Base-by-base conservation (phyloP, 2,888 invertebrate genomes). In the Cephus sareptanus region DNA sequence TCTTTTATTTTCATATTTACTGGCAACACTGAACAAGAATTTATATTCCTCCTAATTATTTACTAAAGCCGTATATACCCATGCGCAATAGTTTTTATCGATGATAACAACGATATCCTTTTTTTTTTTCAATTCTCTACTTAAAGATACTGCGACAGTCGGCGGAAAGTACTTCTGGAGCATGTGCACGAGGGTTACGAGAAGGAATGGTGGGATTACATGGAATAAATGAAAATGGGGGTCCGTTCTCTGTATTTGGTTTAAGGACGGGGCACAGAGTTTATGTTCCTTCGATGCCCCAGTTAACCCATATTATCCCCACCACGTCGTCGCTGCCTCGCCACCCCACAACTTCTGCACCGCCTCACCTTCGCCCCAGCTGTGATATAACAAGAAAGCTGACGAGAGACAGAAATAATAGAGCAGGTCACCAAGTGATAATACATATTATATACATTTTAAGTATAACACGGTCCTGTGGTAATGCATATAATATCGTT, bases 161-260 rank as follows among this genome's bases (percentile, higher is more conserved):
- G 99, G 89, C 95, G 99, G 87, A 97, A 98, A 93, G 98, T 98
- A 84, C 94, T 99, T 85, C 93, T 99, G 89, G 98, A 98, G 92
- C 99, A 99, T 92, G 99, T 99, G 76, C 97, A 98, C 92, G 99
- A 99, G 94, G 99, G 99, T 82, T 98, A 99, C 92, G 99, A 99
- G 92, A 98, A 97, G 93, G 98, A 99, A 92, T 96, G 97, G 95
- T 99, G 99, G 99, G 97, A 97, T 90, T 98, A 97, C 92, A 97
- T 96, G 93, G 97, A 97, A 94, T 96, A 94, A 94, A 85, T 81
- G n/a, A 71, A 13, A 68, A 73, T 37, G 69, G 69, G 77, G 69
- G 33, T 73, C 68, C 56, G 30, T 71, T 76, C 68, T 68, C 40
- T 75, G 34, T 78, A 75, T 34, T 78, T 71, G 34, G 37, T 35